Percentiles rank a stretch among this genome's conserved stretches.
Evolutionary conservation across 2,113 vertebrate species (phyloP).

Genomic region (Varanus salvator): DNA sequence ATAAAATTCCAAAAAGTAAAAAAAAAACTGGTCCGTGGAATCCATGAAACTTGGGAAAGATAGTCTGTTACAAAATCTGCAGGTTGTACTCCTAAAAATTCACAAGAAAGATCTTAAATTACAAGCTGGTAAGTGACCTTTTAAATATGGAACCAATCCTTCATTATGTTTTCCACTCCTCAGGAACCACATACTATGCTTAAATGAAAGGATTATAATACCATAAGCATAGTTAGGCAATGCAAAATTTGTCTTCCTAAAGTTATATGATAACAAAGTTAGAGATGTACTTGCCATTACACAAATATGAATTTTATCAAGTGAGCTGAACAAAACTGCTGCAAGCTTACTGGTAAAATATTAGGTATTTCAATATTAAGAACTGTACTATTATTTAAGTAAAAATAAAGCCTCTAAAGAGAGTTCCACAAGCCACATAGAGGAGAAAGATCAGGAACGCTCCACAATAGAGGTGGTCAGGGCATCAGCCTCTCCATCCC

Average conservation of each 20-base stretch:
- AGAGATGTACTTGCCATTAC: neutral
- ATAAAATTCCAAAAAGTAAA: too few species aligned
- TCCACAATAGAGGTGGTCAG: neutral
- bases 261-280: neutral
- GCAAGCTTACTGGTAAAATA: neutral
- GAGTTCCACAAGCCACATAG: neutral
- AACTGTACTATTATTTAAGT: neutral
- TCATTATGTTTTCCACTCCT: neutral
- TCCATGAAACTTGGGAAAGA: too few species aligned
- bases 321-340: neutral
- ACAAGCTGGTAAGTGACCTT: neutral
- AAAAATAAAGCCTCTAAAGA: neutral
- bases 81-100: too few species aligned
- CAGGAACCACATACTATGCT: neutral
- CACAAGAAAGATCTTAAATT: neutral
- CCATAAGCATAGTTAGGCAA: neutral
- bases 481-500: neutral
- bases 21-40: too few species aligned
- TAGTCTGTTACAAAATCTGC: too few species aligned
- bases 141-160: neutral
- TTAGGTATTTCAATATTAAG: neutral
- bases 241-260: neutral
- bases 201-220: neutral
- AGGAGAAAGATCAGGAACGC: neutral
- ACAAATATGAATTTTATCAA: neutral